These are phyloP conservation scores for Xiphydria camelus DNA, from an alignment of 2,888 invertebrate species.

Conservation along the genomic window DNA sequence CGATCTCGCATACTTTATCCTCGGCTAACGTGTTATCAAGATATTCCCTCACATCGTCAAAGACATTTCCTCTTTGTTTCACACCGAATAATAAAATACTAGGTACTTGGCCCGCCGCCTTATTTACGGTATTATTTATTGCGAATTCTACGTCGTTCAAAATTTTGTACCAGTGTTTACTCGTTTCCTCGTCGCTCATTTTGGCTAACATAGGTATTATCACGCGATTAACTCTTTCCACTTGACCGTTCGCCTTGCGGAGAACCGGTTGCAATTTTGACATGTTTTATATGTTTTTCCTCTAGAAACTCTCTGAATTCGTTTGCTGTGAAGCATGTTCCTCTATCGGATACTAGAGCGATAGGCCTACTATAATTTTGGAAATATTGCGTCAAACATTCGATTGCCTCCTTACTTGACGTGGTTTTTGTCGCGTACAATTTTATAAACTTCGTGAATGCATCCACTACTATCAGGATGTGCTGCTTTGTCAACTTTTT, in stretches of 20 bases:
- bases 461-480: conserved; percentile 30
- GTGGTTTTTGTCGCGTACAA: conserved; percentile 23
- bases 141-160: conserved; percentile 11
- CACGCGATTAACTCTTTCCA: conserved; percentile 24
- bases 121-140: conserved; percentile 9
- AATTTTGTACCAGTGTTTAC: conserved; percentile 14
- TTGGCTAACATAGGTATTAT: conserved; percentile 28
- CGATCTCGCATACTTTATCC: conserved; percentile 19
- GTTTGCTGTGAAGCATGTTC: conserved; percentile 31
- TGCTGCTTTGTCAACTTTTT: conserved; percentile 12
- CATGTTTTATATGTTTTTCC: conserved; percentile 23
- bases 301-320: conserved; percentile 26
- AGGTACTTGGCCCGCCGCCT: conserved; percentile 9
- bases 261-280: conserved; percentile 29
- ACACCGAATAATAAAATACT: conserved; percentile 8
- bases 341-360: conserved; percentile 30
- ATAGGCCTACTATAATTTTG: conserved; percentile 20
- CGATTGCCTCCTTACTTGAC: conserved; percentile 15
- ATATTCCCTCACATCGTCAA: conserved; percentile 8
- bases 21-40: background rate
- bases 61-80: conserved; percentile 6
- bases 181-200: conserved; percentile 10
- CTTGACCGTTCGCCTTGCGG: conserved; percentile 39
- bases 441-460: conserved; percentile 30
- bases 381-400: conserved; percentile 20